Conservation (phyloP, 2,113 vertebrate genomes). For the Macheiramphus alcinus region DNA sequence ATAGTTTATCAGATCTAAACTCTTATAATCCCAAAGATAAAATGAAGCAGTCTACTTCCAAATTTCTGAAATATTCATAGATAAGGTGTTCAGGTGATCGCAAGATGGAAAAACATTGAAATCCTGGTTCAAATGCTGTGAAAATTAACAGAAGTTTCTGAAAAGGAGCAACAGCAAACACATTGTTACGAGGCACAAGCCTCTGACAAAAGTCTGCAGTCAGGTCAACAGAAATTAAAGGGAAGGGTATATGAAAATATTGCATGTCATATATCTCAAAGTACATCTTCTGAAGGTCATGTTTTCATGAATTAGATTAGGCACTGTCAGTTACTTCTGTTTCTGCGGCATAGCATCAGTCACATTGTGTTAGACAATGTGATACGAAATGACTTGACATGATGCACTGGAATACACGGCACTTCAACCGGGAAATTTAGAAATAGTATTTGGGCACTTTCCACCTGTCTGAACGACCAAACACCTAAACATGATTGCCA, state of each 20-base stretch:
- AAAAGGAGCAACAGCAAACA: background rate
- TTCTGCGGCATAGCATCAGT: slow-evolving; percentile 28
- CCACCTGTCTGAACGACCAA: background rate
- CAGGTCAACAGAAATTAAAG: background rate
- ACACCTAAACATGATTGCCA: background rate
- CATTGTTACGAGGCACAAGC: background rate
- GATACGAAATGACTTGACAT: slow-evolving; percentile 6
- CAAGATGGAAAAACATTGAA: background rate
- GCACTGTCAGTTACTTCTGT: slow-evolving; percentile 32
- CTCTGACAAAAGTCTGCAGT: background rate
- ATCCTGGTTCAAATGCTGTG: background rate
- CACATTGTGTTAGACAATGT: slow-evolving; percentile 30
- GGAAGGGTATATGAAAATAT: background rate
- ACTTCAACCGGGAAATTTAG: background rate
- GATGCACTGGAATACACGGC: background rate
- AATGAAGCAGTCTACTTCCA: background rate
- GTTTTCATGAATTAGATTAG: slow-evolving; percentile 54
- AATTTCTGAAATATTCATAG: background rate
- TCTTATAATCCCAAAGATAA: background rate
- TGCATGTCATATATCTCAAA: background rate
- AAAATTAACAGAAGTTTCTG: background rate
- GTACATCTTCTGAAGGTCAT: slow-evolving; percentile 35
- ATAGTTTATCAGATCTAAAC: background rate
- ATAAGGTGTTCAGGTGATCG: background rate
- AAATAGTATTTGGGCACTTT: background rate